Evolutionary conservation across 2,113 vertebrate genomes (phyloP).

Genomic region (Etia nguti): DNA sequence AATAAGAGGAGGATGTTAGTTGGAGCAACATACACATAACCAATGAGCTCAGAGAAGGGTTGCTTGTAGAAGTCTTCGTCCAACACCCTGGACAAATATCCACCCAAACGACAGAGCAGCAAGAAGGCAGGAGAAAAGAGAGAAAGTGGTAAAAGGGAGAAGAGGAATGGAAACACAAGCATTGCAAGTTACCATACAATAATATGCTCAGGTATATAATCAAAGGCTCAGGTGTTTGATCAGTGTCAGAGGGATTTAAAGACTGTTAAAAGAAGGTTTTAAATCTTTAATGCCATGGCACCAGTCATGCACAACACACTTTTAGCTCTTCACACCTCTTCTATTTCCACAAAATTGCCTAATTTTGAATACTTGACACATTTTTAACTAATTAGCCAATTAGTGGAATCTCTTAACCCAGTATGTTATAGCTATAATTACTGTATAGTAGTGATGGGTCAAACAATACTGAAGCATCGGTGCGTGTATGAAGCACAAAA

Average conservation of each 20-base stretch:
- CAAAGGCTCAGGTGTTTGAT: neutral
- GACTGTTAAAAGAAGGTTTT: neutral
- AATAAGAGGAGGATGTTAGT: conserved; percentile 78
- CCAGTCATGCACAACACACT: neutral
- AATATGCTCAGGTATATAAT: neutral
- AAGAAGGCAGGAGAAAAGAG: conserved; percentile 81
- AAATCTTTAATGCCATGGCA: neutral
- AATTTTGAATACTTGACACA: neutral
- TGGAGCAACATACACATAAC: conserved; percentile 99
- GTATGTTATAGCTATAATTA: neutral
- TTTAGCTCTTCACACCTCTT: neutral
- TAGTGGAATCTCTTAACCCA: neutral
- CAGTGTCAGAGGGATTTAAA: neutral
- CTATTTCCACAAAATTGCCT: too few species aligned
- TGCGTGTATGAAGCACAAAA: too few species aligned
- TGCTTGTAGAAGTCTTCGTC: conserved; percentile 99
- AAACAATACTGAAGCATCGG: neutral
- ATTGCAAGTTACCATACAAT: conserved; percentile 22
- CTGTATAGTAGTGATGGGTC: neutral
- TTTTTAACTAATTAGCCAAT: neutral
- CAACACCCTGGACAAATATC: conserved; percentile 93
- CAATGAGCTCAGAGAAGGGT: conserved; percentile 99
- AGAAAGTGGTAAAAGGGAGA: conserved; percentile 82
- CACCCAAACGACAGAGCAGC: conserved; percentile 84
- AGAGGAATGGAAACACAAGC: conserved; percentile 51